Evolutionary conservation across 2,113 vertebrate species (phyloP).

Genomic region (Scomber japonicus): DNA sequence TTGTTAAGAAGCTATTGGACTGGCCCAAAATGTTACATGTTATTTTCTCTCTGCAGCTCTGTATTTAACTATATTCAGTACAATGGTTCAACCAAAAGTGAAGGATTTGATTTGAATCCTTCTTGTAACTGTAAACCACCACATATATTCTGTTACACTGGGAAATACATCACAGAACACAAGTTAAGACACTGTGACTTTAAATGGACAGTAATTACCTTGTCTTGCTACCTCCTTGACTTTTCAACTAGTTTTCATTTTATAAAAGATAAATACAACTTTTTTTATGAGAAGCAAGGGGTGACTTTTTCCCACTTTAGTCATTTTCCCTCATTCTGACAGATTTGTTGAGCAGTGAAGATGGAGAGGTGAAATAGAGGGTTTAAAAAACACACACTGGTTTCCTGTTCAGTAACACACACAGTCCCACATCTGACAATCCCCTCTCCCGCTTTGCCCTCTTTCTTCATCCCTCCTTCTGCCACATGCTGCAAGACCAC

Average conservation of each 20-base stretch:
- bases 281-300: background rate
- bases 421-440: constrained; percentile 31
- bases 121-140: too few relatives aligned
- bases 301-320: background rate
- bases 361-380: background rate
- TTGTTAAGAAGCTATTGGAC: too few relatives aligned
- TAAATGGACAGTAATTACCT: too few relatives aligned
- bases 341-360: too few relatives aligned
- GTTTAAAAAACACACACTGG: constrained; percentile 14
- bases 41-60: too few relatives aligned
- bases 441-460: constrained; percentile 44
- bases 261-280: background rate
- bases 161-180: too few relatives aligned
- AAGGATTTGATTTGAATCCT: too few relatives aligned
- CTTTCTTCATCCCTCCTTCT: constrained; percentile 58
- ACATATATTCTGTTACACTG: too few relatives aligned
- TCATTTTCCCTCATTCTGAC: background rate
- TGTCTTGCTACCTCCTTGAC: background rate
- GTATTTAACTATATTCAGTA: too few relatives aligned
- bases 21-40: too few relatives aligned
- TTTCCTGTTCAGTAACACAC: constrained; percentile 27
- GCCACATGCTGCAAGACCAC: constrained; percentile 71
- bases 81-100: too few relatives aligned
- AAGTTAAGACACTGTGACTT: too few relatives aligned
- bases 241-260: background rate